Evolutionary conservation across 1,140 invertebrate species (phyloP).

Genomic region (Reticulitermes speratus): DNA sequence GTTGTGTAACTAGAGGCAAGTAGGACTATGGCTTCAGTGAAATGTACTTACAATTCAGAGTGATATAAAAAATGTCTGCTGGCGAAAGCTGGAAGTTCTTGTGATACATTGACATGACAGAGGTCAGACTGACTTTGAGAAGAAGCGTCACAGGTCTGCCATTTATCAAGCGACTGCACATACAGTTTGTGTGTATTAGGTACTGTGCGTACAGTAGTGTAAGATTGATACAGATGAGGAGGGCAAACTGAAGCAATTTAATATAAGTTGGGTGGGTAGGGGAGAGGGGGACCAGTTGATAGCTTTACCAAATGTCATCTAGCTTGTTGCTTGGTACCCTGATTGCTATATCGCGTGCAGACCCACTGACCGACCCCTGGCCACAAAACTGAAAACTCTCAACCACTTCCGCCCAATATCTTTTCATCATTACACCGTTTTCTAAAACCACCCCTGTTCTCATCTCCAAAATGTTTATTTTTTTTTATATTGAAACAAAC

Average conservation of each 20-base stretch:
- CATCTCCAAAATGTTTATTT: conserved; percentile 1
- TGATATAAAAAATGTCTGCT: too few relatives aligned
- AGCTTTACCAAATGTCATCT: background rate
- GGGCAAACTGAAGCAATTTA: conserved; percentile 1
- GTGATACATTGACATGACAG: too few relatives aligned
- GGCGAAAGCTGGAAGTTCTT: background rate
- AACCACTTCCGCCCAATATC: background rate
- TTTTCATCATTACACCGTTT: conserved; percentile 26
- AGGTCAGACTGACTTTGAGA: too few relatives aligned
- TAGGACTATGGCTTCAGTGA: too few relatives aligned
- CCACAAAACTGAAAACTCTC: conserved; percentile 11
- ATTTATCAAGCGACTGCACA: background rate
- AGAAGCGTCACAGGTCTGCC: background rate
- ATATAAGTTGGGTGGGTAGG: background rate
- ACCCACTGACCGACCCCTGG: background rate
- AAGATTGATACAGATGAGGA: conserved; percentile 12
- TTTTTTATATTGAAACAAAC: too few relatives aligned
- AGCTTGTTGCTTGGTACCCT: background rate
- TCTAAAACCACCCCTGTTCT: background rate
- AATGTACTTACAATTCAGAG: too few relatives aligned
- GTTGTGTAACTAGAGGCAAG: too few relatives aligned
- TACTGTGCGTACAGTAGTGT: background rate
- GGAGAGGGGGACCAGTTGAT: background rate
- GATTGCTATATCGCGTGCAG: conserved; percentile 21
- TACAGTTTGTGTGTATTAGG: background rate